Evolutionary conservation across 2,888 invertebrate species (phyloP).

Genomic region (Lithophane semibrunnea): DNA sequence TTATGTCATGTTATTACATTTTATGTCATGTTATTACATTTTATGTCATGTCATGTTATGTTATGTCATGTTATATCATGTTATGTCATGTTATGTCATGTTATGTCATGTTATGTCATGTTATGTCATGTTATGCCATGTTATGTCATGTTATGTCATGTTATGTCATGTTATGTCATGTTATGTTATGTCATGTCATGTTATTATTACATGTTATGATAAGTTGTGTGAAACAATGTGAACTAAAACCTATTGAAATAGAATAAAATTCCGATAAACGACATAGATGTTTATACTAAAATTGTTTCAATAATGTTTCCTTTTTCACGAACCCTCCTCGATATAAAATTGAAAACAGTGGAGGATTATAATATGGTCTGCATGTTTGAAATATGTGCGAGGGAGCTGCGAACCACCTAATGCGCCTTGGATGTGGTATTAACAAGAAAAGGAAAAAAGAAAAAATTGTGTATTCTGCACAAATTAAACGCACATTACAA

Average conservation of each 20-base stretch:
- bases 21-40: too few relatives aligned
- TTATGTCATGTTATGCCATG: too few relatives aligned
- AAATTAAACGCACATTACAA: too few relatives aligned
- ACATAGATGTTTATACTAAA: background rate
- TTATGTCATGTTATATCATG: too few relatives aligned
- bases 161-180: too few relatives aligned
- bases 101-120: too few relatives aligned
- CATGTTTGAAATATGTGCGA: constrained; percentile 50
- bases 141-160: too few relatives aligned
- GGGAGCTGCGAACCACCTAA: constrained; percentile 35
- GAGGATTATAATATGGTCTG: constrained; percentile 62
- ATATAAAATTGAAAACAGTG: constrained; percentile 66
- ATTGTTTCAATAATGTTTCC: constrained; percentile 33
- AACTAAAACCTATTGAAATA: background rate
- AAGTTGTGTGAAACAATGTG: background rate
- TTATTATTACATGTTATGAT: background rate
- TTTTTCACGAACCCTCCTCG: constrained; percentile 57
- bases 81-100: too few relatives aligned
- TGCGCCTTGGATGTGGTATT: constrained; percentile 50
- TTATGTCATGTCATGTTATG: too few relatives aligned
- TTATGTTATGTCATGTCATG: background rate
- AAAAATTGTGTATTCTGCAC: too few relatives aligned
- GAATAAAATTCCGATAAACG: background rate
- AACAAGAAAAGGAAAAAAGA: too few relatives aligned
- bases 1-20: too few relatives aligned